Conservation (phyloP, 2,797 vertebrate species). For the Enteromius fasciolatus region DNA sequence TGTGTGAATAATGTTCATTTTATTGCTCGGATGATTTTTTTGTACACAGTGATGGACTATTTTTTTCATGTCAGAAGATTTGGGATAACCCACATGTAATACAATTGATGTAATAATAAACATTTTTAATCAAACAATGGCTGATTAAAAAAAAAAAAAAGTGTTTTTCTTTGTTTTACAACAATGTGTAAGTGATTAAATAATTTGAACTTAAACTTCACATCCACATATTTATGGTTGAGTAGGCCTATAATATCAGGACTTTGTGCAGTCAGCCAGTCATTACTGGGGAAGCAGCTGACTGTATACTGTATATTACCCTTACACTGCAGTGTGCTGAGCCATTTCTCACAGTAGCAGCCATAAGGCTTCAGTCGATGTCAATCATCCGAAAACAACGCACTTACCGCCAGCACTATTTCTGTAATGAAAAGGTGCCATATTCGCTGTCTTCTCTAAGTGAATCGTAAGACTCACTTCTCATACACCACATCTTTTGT, state of each 20-base stretch:
- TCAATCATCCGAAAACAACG: slow-evolving; percentile 20
- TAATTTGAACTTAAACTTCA: neutral
- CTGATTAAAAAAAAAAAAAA: neutral
- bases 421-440: slow-evolving; percentile 39
- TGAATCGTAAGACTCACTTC: slow-evolving; percentile 22
- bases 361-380: slow-evolving; percentile 20
- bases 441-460: slow-evolving; percentile 7
- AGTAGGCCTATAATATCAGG: neutral
- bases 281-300: neutral
- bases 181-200: neutral
- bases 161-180: neutral
- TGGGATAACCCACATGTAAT: neutral
- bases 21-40: neutral
- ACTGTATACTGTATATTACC: slow-evolving; percentile 3
- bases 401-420: slow-evolving; percentile 26
- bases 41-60: neutral
- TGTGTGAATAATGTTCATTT: neutral
- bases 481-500: slow-evolving; percentile 28
- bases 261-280: slow-evolving; percentile 6
- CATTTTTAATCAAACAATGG: neutral
- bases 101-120: neutral
- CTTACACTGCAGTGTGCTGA: slow-evolving; percentile 1
- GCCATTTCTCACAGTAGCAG: slow-evolving; percentile 11
- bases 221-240: neutral
- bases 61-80: neutral